Evolutionary conservation across 23 tunicate genomes (phyloP), one percentile per base, ranked within the genome.

Genomic region (Trididemnum clinides): DNA sequence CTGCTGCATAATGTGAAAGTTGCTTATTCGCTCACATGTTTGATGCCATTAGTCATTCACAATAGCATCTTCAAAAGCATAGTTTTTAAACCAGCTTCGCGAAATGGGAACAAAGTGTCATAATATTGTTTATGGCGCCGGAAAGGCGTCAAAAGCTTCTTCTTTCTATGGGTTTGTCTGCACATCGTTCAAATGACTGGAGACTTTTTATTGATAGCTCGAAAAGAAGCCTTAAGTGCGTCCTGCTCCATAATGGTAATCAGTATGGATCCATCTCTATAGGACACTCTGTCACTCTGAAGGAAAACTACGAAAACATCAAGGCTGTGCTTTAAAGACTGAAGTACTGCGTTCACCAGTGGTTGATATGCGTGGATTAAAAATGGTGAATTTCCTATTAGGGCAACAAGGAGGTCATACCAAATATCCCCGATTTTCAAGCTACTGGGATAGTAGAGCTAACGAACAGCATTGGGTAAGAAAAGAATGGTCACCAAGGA

Each of bases 371-470:
- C 22, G 12, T 33, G 12, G 36, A 28, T 30, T 69, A 10, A 69
- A 69, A 69, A 69, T 30, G 75, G 75, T 33, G 10, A 69, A 4
- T 20, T 69, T 69, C 31, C 22, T 27, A 7, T 23, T 27, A 20
- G 75, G 75, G 2, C 75, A 69, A 30, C 75, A 31, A 69, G 22
- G 36, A 10, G 36, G 75, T 37, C 31, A 10, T 37, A 69, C 75
- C n/a, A 69, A 69, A 20, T 69, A 27, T 30, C 75, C 75, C 6
- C n/a, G 75, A 6, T 69, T 69, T 30, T 18, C 31, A 28, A 28
- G 75, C 15, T 27, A 27, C 15, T 69, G 75, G 36, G 75, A 69
- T 30, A 69, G 75, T 69, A 35, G n/a, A 33, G 75, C 34, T 5
- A 28, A 6, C 4, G 36, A 69, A 5, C 34, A 69, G 4, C 75